phyloP scores from a whole-genome alignment of 1,140 invertebrate species.

The Zaprionus nigranus region DNA sequence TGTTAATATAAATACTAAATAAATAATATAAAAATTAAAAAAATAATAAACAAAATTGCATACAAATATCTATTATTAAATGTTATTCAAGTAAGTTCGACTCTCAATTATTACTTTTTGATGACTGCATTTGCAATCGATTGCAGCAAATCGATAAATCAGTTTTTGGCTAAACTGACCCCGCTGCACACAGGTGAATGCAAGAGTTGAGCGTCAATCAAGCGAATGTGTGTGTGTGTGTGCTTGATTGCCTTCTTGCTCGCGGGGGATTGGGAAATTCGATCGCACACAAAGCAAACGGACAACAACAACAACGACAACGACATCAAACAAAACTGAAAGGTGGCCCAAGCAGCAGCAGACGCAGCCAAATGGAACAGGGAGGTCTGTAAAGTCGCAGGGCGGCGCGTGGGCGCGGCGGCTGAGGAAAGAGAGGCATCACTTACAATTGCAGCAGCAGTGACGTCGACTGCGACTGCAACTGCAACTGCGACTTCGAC shows the following conservation, averaged over 20 bases:
- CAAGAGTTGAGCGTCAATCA: constrained; percentile 17
- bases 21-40: not conserved
- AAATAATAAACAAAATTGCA: not conserved
- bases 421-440: constrained; percentile 9
- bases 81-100: not conserved
- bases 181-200: constrained; percentile 33
- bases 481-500: constrained; percentile 11
- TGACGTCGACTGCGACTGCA: not conserved
- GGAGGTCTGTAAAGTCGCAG: constrained; percentile 8
- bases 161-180: constrained; percentile 7
- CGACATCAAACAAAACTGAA: constrained; percentile 44
- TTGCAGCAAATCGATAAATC: constrained; percentile 7
- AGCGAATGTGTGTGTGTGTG: constrained; percentile 22
- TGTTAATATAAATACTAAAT: too few species aligned
- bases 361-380: not conserved
- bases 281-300: constrained; percentile 46
- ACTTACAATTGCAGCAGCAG: constrained; percentile 54
- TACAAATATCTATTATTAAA: not conserved
- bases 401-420: constrained; percentile 22
- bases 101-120: not conserved
- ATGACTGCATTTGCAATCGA: not conserved
- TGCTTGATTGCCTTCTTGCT: constrained; percentile 26
- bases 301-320: constrained; percentile 20
- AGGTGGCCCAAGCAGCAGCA: constrained; percentile 21
- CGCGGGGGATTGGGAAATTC: constrained; percentile 47